Conservation (phyloP, 2,113 vertebrate species). For the Lipophrys pholis region DNA sequence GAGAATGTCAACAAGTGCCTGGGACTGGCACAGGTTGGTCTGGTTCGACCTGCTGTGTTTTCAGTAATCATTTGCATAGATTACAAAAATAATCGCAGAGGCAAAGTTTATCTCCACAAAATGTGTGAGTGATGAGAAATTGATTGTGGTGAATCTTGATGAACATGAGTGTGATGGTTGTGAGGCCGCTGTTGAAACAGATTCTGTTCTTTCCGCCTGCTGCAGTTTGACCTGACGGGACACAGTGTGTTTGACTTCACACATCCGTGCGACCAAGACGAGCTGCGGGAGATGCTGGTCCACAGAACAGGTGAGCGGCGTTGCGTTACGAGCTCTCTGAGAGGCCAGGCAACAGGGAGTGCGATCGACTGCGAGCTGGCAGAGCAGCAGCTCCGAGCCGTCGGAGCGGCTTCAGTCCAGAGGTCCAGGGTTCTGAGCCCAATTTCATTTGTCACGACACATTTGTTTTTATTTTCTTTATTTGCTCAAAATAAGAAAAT, state of each 20-base stretch:
- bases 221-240: conserved; percentile 95
- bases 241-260: conserved; percentile 97
- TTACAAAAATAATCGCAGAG: too few species aligned
- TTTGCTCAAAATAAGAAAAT: too few species aligned
- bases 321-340: neutral
- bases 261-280: conserved; percentile 98
- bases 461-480: too few species aligned
- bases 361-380: neutral
- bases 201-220: conserved; percentile 36
- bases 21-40: conserved; percentile 93
- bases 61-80: too few species aligned
- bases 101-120: neutral
- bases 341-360: neutral
- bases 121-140: neutral
- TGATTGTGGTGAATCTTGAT: too few species aligned
- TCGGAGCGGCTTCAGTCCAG: neutral
- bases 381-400: neutral
- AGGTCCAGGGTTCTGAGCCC: neutral
- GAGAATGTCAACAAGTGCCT: conserved; percentile 98
- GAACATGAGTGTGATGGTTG: too few species aligned
- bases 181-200: too few species aligned
- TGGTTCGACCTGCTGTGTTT: neutral
- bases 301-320: conserved; percentile 88
- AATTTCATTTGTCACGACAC: too few species aligned
- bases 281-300: conserved; percentile 96